phyloP scores from a whole-genome alignment of 1,140 invertebrate genomes.

The Caerostris extrusa region DNA sequence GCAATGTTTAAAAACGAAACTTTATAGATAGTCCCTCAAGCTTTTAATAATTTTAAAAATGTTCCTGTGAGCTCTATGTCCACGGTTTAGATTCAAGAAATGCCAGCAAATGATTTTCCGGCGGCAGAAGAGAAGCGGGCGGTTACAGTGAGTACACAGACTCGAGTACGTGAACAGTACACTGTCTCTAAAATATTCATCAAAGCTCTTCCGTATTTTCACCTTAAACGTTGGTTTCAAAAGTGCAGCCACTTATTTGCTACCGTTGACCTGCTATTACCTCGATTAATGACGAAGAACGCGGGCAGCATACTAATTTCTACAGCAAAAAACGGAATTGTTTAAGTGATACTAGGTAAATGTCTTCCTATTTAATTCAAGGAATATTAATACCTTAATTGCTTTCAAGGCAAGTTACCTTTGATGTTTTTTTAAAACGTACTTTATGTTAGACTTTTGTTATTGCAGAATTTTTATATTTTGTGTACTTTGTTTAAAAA shows the following conservation, averaged over 20 bases:
- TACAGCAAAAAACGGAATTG: not conserved
- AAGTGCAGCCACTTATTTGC: not conserved
- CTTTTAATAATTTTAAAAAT: not conserved
- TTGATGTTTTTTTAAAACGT: too few relatives aligned
- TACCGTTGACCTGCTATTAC: not conserved
- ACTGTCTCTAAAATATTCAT: conserved; percentile 17
- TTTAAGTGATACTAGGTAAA: not conserved
- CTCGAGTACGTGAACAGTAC: not conserved
- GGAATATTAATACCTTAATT: not conserved
- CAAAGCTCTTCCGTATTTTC: not conserved
- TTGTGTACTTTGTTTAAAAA: too few relatives aligned
- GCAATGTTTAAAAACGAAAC: not conserved
- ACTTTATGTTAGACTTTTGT: too few relatives aligned
- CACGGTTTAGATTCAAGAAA: not conserved
- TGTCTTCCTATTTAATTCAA: not conserved
- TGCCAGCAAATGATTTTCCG: conserved; percentile 30
- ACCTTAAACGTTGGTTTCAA: not conserved
- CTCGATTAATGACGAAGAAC: not conserved
- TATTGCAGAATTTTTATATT: too few relatives aligned
- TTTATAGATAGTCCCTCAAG: not conserved
- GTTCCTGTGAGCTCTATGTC: not conserved
- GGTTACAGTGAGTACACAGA: not conserved
- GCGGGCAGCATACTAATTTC: not conserved
- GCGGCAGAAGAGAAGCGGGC: not conserved
- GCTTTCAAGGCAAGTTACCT: too few relatives aligned